phyloP scores from a whole-genome alignment of 2,888 invertebrate species.

The Dusona sp. region DNA sequence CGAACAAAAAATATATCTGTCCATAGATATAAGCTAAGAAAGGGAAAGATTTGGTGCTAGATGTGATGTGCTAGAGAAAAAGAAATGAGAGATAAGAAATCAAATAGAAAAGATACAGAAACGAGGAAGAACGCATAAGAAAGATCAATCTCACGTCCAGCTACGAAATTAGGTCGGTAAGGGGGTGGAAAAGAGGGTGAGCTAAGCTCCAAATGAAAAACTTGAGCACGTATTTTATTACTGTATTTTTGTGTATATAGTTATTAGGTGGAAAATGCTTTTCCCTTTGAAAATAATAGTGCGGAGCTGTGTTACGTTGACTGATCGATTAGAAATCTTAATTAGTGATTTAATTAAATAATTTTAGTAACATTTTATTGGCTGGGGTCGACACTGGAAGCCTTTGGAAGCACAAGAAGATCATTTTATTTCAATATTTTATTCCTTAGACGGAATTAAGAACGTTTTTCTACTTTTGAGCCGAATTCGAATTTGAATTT shows the following conservation, averaged over 20 bases:
- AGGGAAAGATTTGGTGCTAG: slow-evolving; percentile 42
- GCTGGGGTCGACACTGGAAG: background rate
- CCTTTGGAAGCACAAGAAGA: background rate
- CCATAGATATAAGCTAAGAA: background rate
- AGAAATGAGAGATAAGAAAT: slow-evolving; percentile 39
- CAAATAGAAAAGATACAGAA: slow-evolving; percentile 20
- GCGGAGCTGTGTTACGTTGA: background rate
- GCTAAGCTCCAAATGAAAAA: slow-evolving; percentile 29
- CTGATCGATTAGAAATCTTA: background rate
- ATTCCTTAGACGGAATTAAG: background rate
- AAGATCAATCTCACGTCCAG: slow-evolving; percentile 48
- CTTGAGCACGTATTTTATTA: slow-evolving; percentile 22
- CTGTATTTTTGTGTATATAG: slow-evolving; percentile 2
- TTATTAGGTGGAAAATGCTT: background rate
- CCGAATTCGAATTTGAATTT: slow-evolving; percentile 3
- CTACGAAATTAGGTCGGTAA: slow-evolving; percentile 41
- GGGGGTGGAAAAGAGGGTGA: background rate
- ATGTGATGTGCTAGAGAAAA: slow-evolving; percentile 4
- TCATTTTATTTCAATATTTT: background rate
- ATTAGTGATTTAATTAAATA: background rate
- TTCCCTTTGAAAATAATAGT: background rate
- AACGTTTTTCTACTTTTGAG: background rate
- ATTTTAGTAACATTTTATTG: background rate
- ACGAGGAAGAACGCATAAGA: background rate
- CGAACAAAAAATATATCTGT: slow-evolving; percentile 16